These are phyloP conservation scores for Amniataba percoides DNA, from an alignment of 2,797 vertebrate genomes.

Conservation along the genomic window DNA sequence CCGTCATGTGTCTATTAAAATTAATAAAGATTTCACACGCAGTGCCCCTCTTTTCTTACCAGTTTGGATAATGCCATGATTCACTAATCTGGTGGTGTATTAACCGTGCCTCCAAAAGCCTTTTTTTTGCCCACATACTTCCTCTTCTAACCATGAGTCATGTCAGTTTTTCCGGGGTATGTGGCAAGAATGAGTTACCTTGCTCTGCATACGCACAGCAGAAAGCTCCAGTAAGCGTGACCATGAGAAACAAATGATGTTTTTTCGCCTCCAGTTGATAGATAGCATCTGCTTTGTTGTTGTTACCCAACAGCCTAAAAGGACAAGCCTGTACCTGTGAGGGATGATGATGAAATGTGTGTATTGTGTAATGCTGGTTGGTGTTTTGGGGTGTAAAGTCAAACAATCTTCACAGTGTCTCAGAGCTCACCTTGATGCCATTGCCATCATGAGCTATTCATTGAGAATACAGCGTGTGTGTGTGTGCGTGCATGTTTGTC, in stretches of 20 bases:
- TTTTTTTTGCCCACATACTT: conserved; percentile 51
- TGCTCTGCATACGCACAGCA: conserved; percentile 36
- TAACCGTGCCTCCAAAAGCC: conserved; percentile 35
- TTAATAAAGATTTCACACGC: conserved; percentile 3
- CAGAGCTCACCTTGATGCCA: conserved; percentile 53
- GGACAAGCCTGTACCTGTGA: conserved; percentile 70
- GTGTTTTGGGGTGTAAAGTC: conserved; percentile 63
- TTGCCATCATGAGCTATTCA: conserved; percentile 38
- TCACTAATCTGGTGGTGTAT: conserved; percentile 44
- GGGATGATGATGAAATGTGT: conserved; percentile 62
- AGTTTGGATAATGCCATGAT: conserved; percentile 43
- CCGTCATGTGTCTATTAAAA: conserved; percentile 14
- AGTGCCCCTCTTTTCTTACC: conserved; percentile 9
- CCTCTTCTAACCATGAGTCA: conserved; percentile 57
- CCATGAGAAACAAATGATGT: conserved; percentile 54
- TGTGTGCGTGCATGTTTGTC: conserved; percentile 35
- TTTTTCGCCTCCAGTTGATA: conserved; percentile 49
- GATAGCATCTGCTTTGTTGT: conserved; percentile 74
- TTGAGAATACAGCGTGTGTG: conserved; percentile 24
- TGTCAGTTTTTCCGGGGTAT: conserved; percentile 36
- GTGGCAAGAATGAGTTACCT: conserved; percentile 38
- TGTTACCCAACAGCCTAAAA: conserved; percentile 62
- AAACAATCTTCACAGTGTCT: conserved; percentile 47
- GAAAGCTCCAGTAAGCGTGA: conserved; percentile 57
- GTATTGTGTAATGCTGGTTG: conserved; percentile 51